Base-by-base conservation (phyloP, 2,797 vertebrate species). In the Poecilia velifera region DNA sequence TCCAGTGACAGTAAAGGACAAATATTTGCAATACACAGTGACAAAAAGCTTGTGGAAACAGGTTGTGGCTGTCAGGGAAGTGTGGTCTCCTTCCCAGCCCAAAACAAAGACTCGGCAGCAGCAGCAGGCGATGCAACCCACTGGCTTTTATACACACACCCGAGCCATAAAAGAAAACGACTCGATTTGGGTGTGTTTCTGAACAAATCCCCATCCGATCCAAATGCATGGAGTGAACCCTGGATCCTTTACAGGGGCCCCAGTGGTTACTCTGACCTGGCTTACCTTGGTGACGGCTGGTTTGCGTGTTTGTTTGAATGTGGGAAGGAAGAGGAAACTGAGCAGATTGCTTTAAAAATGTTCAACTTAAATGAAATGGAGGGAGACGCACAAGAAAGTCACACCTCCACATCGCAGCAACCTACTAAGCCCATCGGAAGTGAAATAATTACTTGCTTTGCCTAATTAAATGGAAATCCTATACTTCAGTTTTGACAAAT, bases 261-360 rank as follows among this genome's bases (percentile, higher is more conserved):
- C 6, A 94, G 94, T 0, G 96, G 94, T 2, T 95, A 97, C 31
- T 96, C 96, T 0, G 96, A 97, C 91, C 89, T 97, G 85, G 92
- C 94, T 0, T 81, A 49, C 3, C 84, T 77, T 55, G 72, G 0
- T 49, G 1, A 76, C n/a, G 79, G 73, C 34, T 81, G 79, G 0
- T 84, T 81, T 81, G 79, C 25, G 6, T 81, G 76, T 66, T 12
- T 81, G 1, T 25, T 75, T 16, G 72, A 80, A 41, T 34, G 72
- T 41, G 76, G 76, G 25, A 1, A 59, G 41, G 2, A 47, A 1
- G 0, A 16, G 16, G 71, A 68, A 73, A 3, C 53, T 25, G 74
- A 83, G 47, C 70, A 73, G 47, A 76, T 73, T 31, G 51, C 72
- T 22, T 25, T 73, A 22, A 47, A 53, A 39, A 4, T 55, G 1